Base-by-base conservation (phyloP, 92 coral and sea anemone species). In the Parazoanthus atlanticus region DNA sequence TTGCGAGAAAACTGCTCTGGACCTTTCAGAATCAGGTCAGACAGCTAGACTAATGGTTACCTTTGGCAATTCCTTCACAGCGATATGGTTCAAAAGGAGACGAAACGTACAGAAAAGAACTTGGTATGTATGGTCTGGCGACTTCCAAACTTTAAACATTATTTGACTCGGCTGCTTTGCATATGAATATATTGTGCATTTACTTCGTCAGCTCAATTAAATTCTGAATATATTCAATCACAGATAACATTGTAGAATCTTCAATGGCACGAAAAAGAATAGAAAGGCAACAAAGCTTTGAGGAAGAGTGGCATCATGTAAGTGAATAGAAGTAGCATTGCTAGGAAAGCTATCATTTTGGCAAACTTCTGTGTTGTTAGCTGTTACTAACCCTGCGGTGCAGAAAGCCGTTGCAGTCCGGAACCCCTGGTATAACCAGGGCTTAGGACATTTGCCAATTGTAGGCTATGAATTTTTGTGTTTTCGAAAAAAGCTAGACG, bases 271-370 rank as follows among this genome's bases (percentile, higher is more conserved):
- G 93, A 54, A 92, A 93, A 90, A 76, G 78, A 77, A 34, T 91
- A 0, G 90, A 93, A 85, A 85, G 96, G 25, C 88, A 86, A 52
- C 83, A 90, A 54, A 94, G 93, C 32, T 86, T 92, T 56, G 95
- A 93, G 78, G 92, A 95, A 17, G 99, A 95, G 40, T 71, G 91
- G 64, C 76, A 78, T 28, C 96, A 93, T 89, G 99, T 97, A 88
- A 90, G 94, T 85, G 65, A 38, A 26, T 19, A 8, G 16, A 36
- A 52, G 23, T 56, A 36, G 15, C 23, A 30, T 64, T n/a, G 32
- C 9, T 5, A 25, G 73, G 9, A 25, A 67, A 67, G 73, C 29
- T 25, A 67, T 67, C 31, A 67, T 67, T 67, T 67, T 67, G 10
- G 9, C 73, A 67, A 67, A 67, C 29, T 67, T 67, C 4, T 13